Evolutionary conservation across 2,113 vertebrate species (phyloP), one percentile per base, ranked within the genome.

Genomic region (Strigops habroptila): DNA sequence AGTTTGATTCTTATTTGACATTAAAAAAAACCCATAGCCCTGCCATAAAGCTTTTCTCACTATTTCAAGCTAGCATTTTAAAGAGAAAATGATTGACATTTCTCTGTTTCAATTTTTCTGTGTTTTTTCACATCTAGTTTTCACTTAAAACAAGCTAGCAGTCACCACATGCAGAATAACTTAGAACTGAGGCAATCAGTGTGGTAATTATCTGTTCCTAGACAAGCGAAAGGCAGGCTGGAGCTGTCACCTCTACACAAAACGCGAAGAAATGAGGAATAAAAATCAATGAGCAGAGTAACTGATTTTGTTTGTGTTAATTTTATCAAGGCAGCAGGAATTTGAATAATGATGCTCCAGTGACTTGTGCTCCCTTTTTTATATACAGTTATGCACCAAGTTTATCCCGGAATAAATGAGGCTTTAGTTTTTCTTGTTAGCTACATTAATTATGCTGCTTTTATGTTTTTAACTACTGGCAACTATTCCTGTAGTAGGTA

Each of bases 321-420:
- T 76, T 95, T 93, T 82, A 57, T 60, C 63, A 82, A 85, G 59
- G 69, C 68, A 89, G 17, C 7, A 3, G 41, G 63, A 82, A 57
- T 91, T 82, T 85, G 33, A 93, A 85, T 92, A 95, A 93, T 88
- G n/a, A 24, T 44, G 92, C 82, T 73, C 35, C 25, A 91, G 84
- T 87, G 75, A 85, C 35, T 91, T 89, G 13, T 14, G 10, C 15
- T 85, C 7, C 44, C 7, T 64, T 82, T 43, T 91, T 89, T 88
- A 64, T 44, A 69, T 16, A 57, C 28, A 49, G 25, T 46, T 85
- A 27, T 43, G 19, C 51, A 90, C 41, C 18, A 69, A 59, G 15
- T 33, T 80, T 82, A 41, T 49, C 37, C 19, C 69, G 52, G 85
- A 95, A 92, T 91, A 80, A 94, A 91, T 53, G 57, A 82, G 46